Conservation (phyloP, 2,113 vertebrate genomes). For the Strix uralensis region DNA sequence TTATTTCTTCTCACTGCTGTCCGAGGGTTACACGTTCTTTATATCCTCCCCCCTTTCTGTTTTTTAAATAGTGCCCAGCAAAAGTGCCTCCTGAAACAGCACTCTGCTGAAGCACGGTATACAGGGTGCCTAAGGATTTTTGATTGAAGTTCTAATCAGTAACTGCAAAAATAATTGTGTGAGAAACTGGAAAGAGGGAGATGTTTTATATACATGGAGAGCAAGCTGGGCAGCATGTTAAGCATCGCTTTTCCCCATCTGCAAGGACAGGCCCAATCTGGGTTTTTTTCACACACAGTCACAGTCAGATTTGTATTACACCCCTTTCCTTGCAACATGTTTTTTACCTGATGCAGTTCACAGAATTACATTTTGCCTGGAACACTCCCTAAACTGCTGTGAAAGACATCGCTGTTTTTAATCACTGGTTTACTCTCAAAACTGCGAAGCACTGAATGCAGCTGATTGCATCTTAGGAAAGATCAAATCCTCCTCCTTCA, state of each 20-base stretch:
- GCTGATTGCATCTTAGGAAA: conserved; percentile 63
- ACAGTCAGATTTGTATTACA: neutral
- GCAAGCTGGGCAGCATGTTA: neutral
- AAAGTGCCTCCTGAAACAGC: neutral
- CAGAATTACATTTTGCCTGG: conserved; percentile 60
- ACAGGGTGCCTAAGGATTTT: conserved; percentile 24
- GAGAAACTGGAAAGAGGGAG: neutral
- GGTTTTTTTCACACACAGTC: neutral
- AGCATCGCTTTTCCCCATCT: neutral
- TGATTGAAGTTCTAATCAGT: conserved; percentile 23
- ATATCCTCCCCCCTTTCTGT: neutral
- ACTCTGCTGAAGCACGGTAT: neutral
- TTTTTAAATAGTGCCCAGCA: neutral
- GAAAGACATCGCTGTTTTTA: conserved; percentile 68
- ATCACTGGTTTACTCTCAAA: conserved; percentile 65
- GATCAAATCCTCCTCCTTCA: conserved; percentile 64
- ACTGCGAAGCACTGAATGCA: conserved; percentile 41
- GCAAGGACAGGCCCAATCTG: conserved; percentile 9
- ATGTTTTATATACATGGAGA: neutral
- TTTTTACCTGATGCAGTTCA: conserved; percentile 59
- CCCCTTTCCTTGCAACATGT: conserved; percentile 5
- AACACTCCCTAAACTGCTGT: conserved; percentile 38
- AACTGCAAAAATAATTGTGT: conserved; percentile 17
- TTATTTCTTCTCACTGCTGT: neutral
- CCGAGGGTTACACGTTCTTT: neutral